Evolutionary conservation across 1,140 invertebrate species (phyloP).

Genomic region (Doryteuthis pealeii): DNA sequence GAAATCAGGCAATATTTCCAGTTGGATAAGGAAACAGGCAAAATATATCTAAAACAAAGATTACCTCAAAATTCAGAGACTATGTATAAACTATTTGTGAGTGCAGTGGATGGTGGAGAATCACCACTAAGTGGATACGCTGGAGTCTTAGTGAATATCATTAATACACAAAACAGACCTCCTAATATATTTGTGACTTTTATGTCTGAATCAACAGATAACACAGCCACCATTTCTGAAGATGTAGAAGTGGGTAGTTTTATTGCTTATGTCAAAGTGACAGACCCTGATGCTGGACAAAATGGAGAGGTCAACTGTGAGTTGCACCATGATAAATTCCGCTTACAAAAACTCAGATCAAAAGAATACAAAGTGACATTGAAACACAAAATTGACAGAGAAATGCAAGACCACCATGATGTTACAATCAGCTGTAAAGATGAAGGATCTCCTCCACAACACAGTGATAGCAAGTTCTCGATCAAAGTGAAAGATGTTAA

Average conservation of each 20-base stretch:
- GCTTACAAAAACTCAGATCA: conserved; percentile 31
- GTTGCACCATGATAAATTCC: conserved; percentile 30
- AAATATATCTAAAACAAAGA: conserved; percentile 20
- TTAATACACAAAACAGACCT: not conserved
- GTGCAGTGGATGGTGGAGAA: not conserved
- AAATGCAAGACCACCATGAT: conserved; percentile 28
- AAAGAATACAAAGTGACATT: conserved; percentile 36
- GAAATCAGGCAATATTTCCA: conserved; percentile 77
- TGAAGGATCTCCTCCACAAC: conserved; percentile 56
- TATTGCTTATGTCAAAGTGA: conserved; percentile 44
- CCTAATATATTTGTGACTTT: not conserved
- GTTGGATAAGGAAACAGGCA: conserved; percentile 58
- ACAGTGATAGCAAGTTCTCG: conserved; percentile 81
- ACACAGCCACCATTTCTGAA: conserved; percentile 35
- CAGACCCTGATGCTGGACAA: conserved; percentile 41
- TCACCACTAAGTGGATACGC: not conserved
- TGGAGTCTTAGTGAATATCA: not conserved
- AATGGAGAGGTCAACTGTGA: conserved; percentile 42
- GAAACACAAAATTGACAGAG: conserved; percentile 37
- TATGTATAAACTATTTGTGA: conserved; percentile 60
- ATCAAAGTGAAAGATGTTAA: conserved; percentile 90
- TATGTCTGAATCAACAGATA: conserved; percentile 20
- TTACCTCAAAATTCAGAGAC: not conserved
- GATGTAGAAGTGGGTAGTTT: conserved; percentile 31
- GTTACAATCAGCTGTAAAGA: conserved; percentile 39